phyloP scores from a whole-genome alignment of 2,888 invertebrate species.

The Dysmachus trigonus region DNA sequence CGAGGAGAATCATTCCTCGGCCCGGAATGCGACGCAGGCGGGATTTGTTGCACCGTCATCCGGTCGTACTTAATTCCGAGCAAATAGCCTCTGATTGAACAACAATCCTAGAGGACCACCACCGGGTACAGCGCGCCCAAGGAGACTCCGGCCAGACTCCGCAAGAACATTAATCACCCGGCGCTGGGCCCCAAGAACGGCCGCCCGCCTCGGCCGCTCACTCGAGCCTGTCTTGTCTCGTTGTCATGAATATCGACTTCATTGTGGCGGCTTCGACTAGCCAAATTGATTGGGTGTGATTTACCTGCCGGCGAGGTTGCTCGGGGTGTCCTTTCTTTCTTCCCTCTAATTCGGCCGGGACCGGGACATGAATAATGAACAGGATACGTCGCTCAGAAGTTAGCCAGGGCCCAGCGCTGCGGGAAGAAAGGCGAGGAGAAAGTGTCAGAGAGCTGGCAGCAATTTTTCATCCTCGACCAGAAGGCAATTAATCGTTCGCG shows the following conservation, averaged over 20 bases:
- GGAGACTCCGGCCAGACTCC: background rate
- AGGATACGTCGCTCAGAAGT: slow-evolving; percentile 21
- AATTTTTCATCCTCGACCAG: slow-evolving; percentile 20
- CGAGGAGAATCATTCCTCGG: background rate
- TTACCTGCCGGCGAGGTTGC: slow-evolving; percentile 30
- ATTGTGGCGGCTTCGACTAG: slow-evolving; percentile 2
- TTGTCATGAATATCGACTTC: slow-evolving; percentile 38
- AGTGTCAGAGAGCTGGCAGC: slow-evolving; percentile 1
- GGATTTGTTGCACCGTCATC: slow-evolving; percentile 16
- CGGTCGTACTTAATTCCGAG: slow-evolving; percentile 29
- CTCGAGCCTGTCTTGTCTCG: slow-evolving; percentile 30
- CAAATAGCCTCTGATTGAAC: slow-evolving; percentile 37
- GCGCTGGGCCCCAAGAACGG: slow-evolving; percentile 15
- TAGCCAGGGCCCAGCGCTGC: background rate
- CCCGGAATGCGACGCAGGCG: background rate
- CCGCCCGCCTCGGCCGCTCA: background rate
- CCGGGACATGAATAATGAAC: slow-evolving; percentile 31
- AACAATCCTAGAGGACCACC: slow-evolving; percentile 16
- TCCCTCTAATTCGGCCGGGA: slow-evolving; percentile 20
- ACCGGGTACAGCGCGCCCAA: background rate
- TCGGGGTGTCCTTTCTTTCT: slow-evolving; percentile 30
- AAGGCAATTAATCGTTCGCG: slow-evolving; percentile 22
- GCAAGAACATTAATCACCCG: slow-evolving; percentile 35
- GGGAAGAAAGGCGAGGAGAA: slow-evolving; percentile 24
- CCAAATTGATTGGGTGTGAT: slow-evolving; percentile 42